phyloP scores from a whole-genome alignment of 2,888 invertebrate genomes.

The Drosophila fungiperda region DNA sequence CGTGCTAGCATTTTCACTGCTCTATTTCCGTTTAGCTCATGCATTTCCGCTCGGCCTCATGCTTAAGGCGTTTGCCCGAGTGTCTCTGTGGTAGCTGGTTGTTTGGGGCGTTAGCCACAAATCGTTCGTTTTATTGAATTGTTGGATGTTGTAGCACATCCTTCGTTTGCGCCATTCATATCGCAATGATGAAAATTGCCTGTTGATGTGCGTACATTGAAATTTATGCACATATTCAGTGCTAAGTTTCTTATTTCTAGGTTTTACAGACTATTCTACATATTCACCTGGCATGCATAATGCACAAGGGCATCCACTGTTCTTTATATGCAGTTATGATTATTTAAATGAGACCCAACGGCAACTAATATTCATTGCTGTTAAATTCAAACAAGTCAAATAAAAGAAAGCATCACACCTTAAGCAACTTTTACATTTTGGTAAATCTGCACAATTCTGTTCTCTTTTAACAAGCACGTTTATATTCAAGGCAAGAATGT shows the following conservation, averaged over 20 bases:
- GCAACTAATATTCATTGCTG: background rate
- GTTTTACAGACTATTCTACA: slow-evolving; percentile 3
- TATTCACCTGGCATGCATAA: slow-evolving; percentile 54
- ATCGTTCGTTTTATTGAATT: slow-evolving; percentile 73
- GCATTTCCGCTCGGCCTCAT: slow-evolving; percentile 58
- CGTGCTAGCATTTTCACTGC: slow-evolving; percentile 58
- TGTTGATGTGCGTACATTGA: slow-evolving; percentile 42
- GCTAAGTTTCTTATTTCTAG: background rate
- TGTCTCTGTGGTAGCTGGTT: slow-evolving; percentile 14
- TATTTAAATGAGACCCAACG: slow-evolving; percentile 3
- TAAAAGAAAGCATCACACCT: background rate
- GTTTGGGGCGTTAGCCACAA: slow-evolving; percentile 61
- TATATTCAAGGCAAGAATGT: slow-evolving; percentile 3
- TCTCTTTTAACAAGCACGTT: slow-evolving; percentile 3
- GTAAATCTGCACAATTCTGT: slow-evolving; percentile 4
- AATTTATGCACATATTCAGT: slow-evolving; percentile 40
- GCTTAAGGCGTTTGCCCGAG: slow-evolving; percentile 52
- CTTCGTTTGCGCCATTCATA: slow-evolving; percentile 21
- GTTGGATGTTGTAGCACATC: slow-evolving; percentile 44
- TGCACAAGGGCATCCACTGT: slow-evolving; percentile 5
- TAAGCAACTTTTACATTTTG: background rate
- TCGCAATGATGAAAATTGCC: slow-evolving; percentile 56
- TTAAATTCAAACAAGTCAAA: background rate
- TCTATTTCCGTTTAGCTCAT: slow-evolving; percentile 65
- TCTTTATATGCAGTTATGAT: background rate